Evolutionary conservation across 1,140 invertebrate species (phyloP).

Genomic region (Aphis gossypii): DNA sequence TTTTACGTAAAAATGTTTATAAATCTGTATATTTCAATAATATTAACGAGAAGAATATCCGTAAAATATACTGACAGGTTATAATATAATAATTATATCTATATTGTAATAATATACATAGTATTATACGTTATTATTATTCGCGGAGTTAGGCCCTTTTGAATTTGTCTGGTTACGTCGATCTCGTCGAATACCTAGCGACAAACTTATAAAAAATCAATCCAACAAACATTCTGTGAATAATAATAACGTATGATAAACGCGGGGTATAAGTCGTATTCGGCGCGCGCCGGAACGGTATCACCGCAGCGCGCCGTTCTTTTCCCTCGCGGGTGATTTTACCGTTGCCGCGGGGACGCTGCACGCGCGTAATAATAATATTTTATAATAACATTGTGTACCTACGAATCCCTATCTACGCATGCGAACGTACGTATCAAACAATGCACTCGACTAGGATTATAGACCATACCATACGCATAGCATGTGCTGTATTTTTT

Average conservation of each 20-base stretch:
- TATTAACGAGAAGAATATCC: too few species aligned
- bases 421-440: neutral
- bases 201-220: too few species aligned
- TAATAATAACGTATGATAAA: conserved; percentile 3
- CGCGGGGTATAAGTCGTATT: neutral
- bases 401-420: neutral
- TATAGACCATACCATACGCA: neutral
- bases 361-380: neutral
- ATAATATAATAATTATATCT: too few species aligned
- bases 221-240: neutral
- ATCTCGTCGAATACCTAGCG: too few species aligned
- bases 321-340: neutral
- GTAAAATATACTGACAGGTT: too few species aligned
- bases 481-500: neutral
- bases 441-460: neutral
- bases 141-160: too few species aligned
- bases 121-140: too few species aligned
- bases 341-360: neutral
- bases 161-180: too few species aligned
- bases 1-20: too few species aligned
- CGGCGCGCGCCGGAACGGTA: neutral
- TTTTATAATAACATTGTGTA: neutral
- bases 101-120: neutral
- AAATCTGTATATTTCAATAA: too few species aligned
- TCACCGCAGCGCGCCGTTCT: neutral